These are phyloP conservation scores for Acromyrmex charruanus DNA, from an alignment of 1,140 invertebrate genomes.

Conservation along the genomic window DNA sequence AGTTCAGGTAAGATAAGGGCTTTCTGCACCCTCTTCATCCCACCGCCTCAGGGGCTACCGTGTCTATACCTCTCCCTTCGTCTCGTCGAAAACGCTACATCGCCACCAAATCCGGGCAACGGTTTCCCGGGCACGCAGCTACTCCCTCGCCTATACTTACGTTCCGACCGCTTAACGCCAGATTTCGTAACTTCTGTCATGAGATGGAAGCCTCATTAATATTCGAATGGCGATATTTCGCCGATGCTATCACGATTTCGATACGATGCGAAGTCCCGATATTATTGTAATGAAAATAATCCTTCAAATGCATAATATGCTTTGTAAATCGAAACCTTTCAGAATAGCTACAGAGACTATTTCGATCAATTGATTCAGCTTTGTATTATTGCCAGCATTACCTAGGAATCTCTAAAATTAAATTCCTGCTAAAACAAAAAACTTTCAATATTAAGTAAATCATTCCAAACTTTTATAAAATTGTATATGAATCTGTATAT, in stretches of 20 bases:
- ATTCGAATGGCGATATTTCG: slow-evolving; percentile 68
- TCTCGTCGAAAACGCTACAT: slow-evolving; percentile 68
- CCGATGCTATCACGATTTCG: slow-evolving; percentile 23
- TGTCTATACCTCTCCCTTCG: slow-evolving; percentile 35
- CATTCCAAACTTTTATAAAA: background rate
- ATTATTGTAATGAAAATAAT: slow-evolving; percentile 26
- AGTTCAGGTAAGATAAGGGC: slow-evolving; percentile 79
- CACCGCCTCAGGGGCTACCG: slow-evolving; percentile 42
- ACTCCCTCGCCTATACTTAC: slow-evolving; percentile 54
- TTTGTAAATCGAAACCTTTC: slow-evolving; percentile 22
- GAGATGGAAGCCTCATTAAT: slow-evolving; percentile 67
- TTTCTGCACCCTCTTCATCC: slow-evolving; percentile 63
- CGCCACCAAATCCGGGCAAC: slow-evolving; percentile 75
- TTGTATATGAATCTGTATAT: background rate
- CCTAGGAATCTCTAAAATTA: background rate
- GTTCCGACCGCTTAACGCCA: slow-evolving; percentile 67
- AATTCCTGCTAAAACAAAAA: background rate
- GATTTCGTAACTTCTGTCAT: slow-evolving; percentile 71
- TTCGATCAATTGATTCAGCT: slow-evolving; percentile 25
- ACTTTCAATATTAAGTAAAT: slow-evolving; percentile 7
- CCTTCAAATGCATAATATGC: slow-evolving; percentile 38
- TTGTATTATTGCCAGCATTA: background rate
- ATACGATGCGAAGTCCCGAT: slow-evolving; percentile 32
- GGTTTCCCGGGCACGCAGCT: slow-evolving; percentile 76
- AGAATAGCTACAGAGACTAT: background rate